Evolutionary conservation across 2,113 vertebrate species (phyloP).

Genomic region (Crocuta crocuta): DNA sequence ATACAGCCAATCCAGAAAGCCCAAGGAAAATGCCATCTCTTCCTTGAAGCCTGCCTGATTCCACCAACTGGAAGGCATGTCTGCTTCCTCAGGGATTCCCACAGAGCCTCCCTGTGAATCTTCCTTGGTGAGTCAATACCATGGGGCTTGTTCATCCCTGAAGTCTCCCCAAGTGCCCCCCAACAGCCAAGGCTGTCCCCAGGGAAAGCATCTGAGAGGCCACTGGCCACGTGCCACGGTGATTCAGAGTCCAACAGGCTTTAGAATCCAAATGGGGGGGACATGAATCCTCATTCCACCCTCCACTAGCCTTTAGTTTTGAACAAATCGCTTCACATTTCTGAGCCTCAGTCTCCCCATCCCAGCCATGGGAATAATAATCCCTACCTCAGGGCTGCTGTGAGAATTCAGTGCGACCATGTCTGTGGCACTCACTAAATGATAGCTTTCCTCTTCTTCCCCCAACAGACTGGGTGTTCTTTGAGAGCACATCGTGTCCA

Average conservation of each 20-base stretch:
- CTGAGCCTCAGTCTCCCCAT: not conserved
- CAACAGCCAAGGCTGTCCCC: not conserved
- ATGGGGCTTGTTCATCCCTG: not conserved
- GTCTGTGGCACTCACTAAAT: not conserved
- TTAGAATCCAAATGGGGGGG: not conserved
- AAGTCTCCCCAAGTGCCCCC: not conserved
- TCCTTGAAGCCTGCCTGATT: not conserved
- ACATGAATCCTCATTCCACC: not conserved
- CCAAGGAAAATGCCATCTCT: not conserved
- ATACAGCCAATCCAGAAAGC: not conserved
- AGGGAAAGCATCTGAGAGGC: not conserved
- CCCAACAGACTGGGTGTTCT: not conserved
- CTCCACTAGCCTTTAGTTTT: not conserved
- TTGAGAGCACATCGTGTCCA: not conserved
- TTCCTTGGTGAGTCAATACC: not conserved
- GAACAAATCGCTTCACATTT: not conserved
- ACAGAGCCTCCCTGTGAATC: not conserved
- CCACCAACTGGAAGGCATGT: not conserved
- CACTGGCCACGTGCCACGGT: rapidly evolving
- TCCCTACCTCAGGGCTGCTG: not conserved
- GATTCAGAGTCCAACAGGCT: too few species aligned
- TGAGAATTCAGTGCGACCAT: not conserved
- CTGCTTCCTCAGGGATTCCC: not conserved
- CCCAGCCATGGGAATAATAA: not conserved
- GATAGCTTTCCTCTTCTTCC: not conserved